Evolutionary conservation across 2,113 vertebrate genomes (phyloP), one percentile per base, ranked within the genome.

Genomic region (Tachysurus vachellii): DNA sequence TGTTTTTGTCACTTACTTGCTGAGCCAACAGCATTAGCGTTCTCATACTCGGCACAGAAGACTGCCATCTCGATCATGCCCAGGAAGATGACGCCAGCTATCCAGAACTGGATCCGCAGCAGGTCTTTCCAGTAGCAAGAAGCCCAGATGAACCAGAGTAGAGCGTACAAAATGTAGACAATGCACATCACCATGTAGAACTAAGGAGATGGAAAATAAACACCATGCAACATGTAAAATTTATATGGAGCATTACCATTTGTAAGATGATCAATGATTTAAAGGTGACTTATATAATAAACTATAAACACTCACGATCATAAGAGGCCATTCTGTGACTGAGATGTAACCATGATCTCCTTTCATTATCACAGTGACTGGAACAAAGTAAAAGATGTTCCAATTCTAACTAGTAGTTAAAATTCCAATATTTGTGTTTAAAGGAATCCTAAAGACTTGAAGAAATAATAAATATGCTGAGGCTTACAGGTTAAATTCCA

Each of bases 101-200:
- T 97, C 97, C 97, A 97, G 93, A 97, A 97, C 93, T 97, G 97
- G 91, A 97, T 97, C 87, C 97, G 92, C 88, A 97, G 92, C 88
- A 97, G 94, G 88, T 97, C 97, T 88, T 97, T 97, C 97, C 97
- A 97, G 84, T 97, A 97, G 91, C 97, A 97, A 61, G 97, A 95
- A 4, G 96, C 95, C 96, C 97, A 97, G 79, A 93, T 79, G 26
- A 97, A 95, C 97, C 97, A 97, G 66, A 97, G 94, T 84, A 97
- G 79, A 28, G 95, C 96, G 8, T 96, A 96, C 5, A 97, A 89
- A 92, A 97, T 96, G 92, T 97, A 97, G 83, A 96, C 91, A 9
- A 96, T 86, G 87, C 97, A 97, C 97, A 97, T 97, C 88, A 96
- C 95, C 96, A 97, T 97, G 92, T 97, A 97, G 92, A 97, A 91